These are phyloP conservation scores for Poecilus cupreus DNA, from an alignment of 2,888 invertebrate species.

Conservation along the genomic window DNA sequence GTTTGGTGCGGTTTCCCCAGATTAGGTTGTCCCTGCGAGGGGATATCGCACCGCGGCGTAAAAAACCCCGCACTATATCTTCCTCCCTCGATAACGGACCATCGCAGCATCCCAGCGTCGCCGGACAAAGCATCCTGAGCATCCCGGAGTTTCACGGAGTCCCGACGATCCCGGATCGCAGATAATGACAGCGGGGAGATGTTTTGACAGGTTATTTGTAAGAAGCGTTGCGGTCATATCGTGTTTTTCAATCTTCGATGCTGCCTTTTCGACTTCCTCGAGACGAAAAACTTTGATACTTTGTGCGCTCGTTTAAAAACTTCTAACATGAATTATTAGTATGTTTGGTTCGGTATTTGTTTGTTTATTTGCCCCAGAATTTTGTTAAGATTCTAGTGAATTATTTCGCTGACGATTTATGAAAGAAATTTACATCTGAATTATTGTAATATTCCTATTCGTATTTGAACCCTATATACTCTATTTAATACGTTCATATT, in stretches of 20 bases:
- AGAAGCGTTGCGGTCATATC: conserved; percentile 47
- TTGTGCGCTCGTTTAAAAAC: too few relatives aligned
- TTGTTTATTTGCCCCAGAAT: too few relatives aligned
- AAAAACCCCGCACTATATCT: conserved; percentile 35
- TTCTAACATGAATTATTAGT: too few relatives aligned
- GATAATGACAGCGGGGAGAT: neutral
- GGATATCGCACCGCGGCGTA: conserved; percentile 4
- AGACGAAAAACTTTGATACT: too few relatives aligned
- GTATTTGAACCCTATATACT: too few relatives aligned
- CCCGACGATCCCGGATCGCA: neutral
- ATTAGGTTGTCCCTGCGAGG: conserved; percentile 28
- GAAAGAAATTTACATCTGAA: too few relatives aligned
- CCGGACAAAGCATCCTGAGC: neutral
- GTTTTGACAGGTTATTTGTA: conserved; percentile 44
- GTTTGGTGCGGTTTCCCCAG: conserved; percentile 33
- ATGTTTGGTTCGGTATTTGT: too few relatives aligned
- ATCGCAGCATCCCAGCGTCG: neutral
- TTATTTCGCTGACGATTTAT: too few relatives aligned
- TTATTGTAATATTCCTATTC: too few relatives aligned
- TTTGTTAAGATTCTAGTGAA: too few relatives aligned
- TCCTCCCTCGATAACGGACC: conserved; percentile 1
- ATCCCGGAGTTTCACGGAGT: conserved; percentile 17
- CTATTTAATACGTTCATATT: too few relatives aligned
- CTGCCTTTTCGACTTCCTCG: neutral
- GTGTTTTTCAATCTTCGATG: conserved; percentile 38